Base-by-base conservation (phyloP, 1,140 invertebrate species). In the Danaus melanippus region DNA sequence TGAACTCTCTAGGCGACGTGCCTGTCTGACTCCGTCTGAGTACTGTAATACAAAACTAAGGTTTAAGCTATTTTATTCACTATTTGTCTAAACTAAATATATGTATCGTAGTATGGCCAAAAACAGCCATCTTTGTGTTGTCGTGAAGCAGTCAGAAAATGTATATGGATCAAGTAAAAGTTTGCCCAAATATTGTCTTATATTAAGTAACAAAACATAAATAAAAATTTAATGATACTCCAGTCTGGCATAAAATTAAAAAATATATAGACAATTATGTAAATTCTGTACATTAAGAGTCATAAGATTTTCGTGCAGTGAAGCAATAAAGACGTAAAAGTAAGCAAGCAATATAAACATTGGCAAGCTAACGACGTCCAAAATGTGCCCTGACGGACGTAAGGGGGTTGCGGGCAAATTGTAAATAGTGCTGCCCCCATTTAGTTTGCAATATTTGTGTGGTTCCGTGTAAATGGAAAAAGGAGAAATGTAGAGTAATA, bases 391-490 rank as follows among this genome's bases (percentile, higher is more conserved):
- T 74, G 78, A 79, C 78, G 79, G 76, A 75, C 68, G 61, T 67
- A 62, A 68, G 62, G 66, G 74, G 70, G 64, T 60, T 58, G 56
- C 66, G 66, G 73, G 65, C 56, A 76, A 81, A 84, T 84, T 80
- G 79, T 84, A 83, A 85, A 82, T 79, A 83, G 71, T 79, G 73
- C 72, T 69, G 60, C 69, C 68, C 71, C 67, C 76, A 77, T 85
- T 85, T 85, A 85, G 82, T 81, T 83, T 76, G 82, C 79, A 82
- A 85, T 85, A 83, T 85, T 83, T 80, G 79, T 84, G 77, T 70
- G 76, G 73, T 77, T 72, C 66, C 74, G 73, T 82, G 73, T 70
- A 85, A 83, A 85, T 85, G 82, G 82, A 84, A 85, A 84, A 85
- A 82, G 76, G 72, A 66, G 64, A 52, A 48, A 44, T 11, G 54